A percentile compares a stretch with the other conserved stretches of the same genome.
Evolutionary conservation across 2,113 vertebrate genomes (phyloP).

Genomic region (Nicator chloris): DNA sequence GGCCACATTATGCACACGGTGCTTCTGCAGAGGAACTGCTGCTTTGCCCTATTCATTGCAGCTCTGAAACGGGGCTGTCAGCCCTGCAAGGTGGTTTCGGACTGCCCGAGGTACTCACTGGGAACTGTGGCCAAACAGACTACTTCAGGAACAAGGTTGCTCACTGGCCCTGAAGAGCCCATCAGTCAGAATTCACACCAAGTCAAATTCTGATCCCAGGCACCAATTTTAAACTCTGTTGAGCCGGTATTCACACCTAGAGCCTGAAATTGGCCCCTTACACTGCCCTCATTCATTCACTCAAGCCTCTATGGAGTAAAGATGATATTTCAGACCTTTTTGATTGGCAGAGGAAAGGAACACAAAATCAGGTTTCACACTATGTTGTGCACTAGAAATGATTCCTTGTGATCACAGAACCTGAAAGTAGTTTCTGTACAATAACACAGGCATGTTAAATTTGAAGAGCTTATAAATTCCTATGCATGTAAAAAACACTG

Average conservation of each 20-base stretch:
- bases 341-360: background rate
- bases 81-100: background rate
- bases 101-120: background rate
- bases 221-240: background rate
- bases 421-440: background rate
- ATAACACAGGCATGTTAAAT: background rate
- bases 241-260: background rate
- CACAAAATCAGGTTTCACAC: background rate
- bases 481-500: background rate
- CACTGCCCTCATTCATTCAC: background rate
- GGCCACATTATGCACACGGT: background rate
- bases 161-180: background rate
- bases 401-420: background rate
- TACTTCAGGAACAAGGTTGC: background rate
- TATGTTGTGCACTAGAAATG: background rate
- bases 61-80: background rate
- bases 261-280: background rate
- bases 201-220: background rate
- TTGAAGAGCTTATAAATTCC: background rate
- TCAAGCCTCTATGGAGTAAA: background rate
- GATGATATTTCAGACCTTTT: background rate
- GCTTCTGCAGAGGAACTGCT: constrained; percentile 6
- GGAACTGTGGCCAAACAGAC: background rate
- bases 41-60: background rate
- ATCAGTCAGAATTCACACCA: background rate